Conservation (phyloP, 2,113 vertebrate species). For the Brachypteracias leptosomus region DNA sequence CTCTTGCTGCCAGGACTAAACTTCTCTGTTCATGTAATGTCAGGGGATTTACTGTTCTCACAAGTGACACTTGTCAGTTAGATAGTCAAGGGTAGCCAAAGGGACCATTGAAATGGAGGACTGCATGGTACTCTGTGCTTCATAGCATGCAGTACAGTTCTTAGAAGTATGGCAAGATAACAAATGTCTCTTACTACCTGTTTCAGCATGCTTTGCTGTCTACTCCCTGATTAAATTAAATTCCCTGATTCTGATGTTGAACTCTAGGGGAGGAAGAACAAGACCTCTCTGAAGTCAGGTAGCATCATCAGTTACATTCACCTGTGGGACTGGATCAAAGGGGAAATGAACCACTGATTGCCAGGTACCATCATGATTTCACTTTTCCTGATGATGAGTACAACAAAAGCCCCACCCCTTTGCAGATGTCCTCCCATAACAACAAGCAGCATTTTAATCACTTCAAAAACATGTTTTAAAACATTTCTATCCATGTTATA, state of each 20-base stretch:
- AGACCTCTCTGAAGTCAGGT: not conserved
- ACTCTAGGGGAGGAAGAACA: not conserved
- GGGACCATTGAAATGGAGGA: not conserved
- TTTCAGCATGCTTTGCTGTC: not conserved
- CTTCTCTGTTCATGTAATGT: not conserved
- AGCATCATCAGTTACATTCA: not conserved
- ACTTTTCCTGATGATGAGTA: not conserved
- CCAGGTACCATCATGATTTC: not conserved
- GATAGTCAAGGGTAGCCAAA: not conserved
- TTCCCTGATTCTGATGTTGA: not conserved
- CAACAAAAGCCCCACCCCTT: not conserved
- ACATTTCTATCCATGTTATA: not conserved
- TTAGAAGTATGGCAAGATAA: not conserved
- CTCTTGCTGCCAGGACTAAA: not conserved
- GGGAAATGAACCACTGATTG: not conserved
- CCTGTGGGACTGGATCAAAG: not conserved
- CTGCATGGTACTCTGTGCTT: rapidly evolving
- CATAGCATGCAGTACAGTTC: rapidly evolving
- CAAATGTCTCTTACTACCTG: not conserved
- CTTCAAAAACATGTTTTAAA: not conserved
- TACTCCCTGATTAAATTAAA: not conserved
- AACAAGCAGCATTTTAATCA: not conserved
- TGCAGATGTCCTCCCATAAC: not conserved
- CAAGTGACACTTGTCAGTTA: not conserved
- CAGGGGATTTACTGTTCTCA: not conserved